These are phyloP conservation scores for Leguminivora glycinivorella DNA, from an alignment of 1,140 invertebrate genomes.

Conservation along the genomic window DNA sequence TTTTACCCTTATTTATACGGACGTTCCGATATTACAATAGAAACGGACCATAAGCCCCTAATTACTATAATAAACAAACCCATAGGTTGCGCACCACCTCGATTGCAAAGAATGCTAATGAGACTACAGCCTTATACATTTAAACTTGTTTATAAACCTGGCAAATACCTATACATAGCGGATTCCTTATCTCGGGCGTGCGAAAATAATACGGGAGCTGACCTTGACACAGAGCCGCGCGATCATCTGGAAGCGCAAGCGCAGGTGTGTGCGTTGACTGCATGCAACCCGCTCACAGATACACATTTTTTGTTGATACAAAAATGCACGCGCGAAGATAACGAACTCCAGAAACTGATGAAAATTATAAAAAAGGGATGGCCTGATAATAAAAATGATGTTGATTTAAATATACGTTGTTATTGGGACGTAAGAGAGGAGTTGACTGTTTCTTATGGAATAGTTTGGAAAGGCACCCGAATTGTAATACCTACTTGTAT, in stretches of 20 bases:
- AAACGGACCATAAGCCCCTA: no score
- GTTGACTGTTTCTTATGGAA: not conserved
- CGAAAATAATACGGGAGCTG: not conserved
- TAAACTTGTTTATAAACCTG: conserved; percentile 22
- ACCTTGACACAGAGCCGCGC: no score
- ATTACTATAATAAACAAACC: no score
- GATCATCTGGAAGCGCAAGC: conserved; percentile 12
- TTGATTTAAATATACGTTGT: not conserved
- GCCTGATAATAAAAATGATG: not conserved
- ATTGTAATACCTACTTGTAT: not conserved
- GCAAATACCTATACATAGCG: conserved; percentile 10
- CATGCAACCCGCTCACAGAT: conserved; percentile 2
- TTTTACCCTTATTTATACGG: not conserved
- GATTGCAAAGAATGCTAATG: conserved; percentile 14
- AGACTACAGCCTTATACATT: conserved; percentile 16
- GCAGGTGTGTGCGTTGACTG: not conserved
- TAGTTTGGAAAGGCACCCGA: not conserved
- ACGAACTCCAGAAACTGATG: not conserved
- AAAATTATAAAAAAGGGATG: not conserved
- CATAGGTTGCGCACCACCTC: not conserved
- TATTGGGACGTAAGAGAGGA: not conserved
- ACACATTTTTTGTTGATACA: not conserved
- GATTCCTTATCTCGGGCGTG: not conserved
- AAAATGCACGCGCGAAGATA: not conserved
- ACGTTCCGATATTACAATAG: no score